Evolutionary conservation across 2,113 vertebrate species (phyloP), one percentile per base, ranked within the genome.

Genomic region (Australoheros scitulus): DNA sequence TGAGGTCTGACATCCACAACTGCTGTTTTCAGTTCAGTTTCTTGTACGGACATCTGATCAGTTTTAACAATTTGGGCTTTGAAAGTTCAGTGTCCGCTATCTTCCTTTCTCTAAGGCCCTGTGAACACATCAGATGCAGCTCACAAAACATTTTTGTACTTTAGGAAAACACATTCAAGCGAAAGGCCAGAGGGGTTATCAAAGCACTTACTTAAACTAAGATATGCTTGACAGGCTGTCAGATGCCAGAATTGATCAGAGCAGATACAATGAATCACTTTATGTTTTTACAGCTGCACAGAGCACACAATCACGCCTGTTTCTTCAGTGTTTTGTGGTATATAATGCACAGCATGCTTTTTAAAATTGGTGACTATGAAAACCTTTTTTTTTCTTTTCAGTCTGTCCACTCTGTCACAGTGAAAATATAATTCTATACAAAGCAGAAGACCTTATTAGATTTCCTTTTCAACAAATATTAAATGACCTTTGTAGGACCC

Each of bases 111-210:
- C 79, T 65, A 13, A 34, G 74, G 64, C 24, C 76, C 36, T 1
- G 38, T 81, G n/a, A 92, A 91, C 85, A 90, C 76, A 80, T 82
- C 87, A 87, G 90, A 84, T 92, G 87, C 81, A 87, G 88, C 87
- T 91, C 63, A 47, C 74, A 58, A 65, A 82, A 75, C 29, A 15
- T 20, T 56, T 57, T 41, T 34, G 26, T 17, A 22, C 22, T 60
- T 63, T 52, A 26, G 79, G 65, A 63, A 68, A 52, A 24, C 74
- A 80, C 83, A 93, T 91, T 89, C 4, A 36, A 72, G 86, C 17
- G 65, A 77, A 65, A 87, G 88, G 83, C 90, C 89, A 87, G 81
- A 77, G 75, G 85, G 75, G 43, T 80, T 85, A 86, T 88, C 32
- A 83, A 81, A 88, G 84, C 80, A 83, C 59, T 90, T 47, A 84